Percentiles rank a stretch among this genome's conserved stretches.
Conservation (phyloP, 2,113 vertebrate species). For the Vidua macroura region DNA sequence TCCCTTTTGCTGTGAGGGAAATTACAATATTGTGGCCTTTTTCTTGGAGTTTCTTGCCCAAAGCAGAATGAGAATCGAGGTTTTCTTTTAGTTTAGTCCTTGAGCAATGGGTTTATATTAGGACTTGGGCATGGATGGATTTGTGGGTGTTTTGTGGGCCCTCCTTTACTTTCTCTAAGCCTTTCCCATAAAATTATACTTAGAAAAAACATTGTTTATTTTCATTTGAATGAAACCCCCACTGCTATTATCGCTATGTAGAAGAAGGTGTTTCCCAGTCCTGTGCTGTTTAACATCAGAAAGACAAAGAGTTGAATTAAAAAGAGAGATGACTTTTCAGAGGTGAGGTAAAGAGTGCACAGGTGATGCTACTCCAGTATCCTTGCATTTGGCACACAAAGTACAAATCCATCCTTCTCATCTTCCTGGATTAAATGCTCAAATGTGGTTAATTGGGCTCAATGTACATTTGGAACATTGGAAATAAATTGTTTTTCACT, state of each 20-base stretch:
- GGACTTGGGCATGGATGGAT: neutral
- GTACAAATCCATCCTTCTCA: neutral
- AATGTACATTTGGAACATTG: accelerated
- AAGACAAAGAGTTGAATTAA: neutral
- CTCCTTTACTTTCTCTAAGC: neutral
- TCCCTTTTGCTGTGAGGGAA: neutral
- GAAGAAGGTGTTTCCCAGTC: neutral
- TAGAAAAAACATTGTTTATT: neutral
- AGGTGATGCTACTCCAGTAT: neutral
- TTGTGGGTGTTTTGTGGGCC: neutral
- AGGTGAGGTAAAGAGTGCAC: neutral
- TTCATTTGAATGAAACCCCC: neutral
- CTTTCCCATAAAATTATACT: neutral
- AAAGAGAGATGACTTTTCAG: neutral
- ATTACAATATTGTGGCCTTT: neutral
- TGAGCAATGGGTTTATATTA: accelerated
- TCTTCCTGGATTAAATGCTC: neutral
- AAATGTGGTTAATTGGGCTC: neutral
- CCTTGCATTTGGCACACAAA: neutral
- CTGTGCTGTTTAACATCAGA: neutral
- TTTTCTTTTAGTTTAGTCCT: neutral
- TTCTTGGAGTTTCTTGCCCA: neutral
- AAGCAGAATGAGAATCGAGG: neutral
- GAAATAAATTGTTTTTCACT: neutral
- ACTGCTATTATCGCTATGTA: neutral